Evolutionary conservation across 2,113 vertebrate species (phyloP), one percentile per base, ranked within the genome.

Genomic region (Atherinomorus stipes): DNA sequence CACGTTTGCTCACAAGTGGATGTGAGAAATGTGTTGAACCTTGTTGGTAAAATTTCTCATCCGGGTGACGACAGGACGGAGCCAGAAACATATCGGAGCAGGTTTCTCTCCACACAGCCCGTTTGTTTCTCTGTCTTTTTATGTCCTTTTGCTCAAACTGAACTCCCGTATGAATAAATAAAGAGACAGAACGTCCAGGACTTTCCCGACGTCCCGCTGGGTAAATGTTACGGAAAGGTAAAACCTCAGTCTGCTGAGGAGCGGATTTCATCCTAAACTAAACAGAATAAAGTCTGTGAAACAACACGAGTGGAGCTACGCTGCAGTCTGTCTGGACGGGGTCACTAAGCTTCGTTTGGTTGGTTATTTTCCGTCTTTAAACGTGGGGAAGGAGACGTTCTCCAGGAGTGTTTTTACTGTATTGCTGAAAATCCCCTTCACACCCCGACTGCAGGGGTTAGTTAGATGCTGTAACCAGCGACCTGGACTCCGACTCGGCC

Each of bases 1-100:
- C 18, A 28, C 49, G 77, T 83, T 85, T 80, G 19, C 59, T 84
- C 42, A 65, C 83, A 68, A 16, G 56, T 86, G 77, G 81, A 78
- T 85, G 81, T 71, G 58, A 89, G 74, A 89, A 87, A 80, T 62
- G 25, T 45, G 59, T 58, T 62, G 22, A 61, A 74, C 61, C 78
- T 74, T 79, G 85, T 87, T 63, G 45, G 79, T 69, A 64, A 78
- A 61, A 85, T 80, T 76, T 88, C 53, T 23, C 88, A 31, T n/a
- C 50, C 56, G 45, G 56, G 54, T 74, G 86, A 57, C 4, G 72
- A 85, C 70, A 42, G 67, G 50, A 51, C 44, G 22, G 47, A 83
- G 70, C 54, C 65, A 66, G 21, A 56, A 54, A 53, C 2, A 23
- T 3, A 18, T 70, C 47, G n/a, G 31, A 18, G 72, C 12, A 0